Base-by-base conservation (phyloP, 2,113 vertebrate species). In the Aythya baeri region DNA sequence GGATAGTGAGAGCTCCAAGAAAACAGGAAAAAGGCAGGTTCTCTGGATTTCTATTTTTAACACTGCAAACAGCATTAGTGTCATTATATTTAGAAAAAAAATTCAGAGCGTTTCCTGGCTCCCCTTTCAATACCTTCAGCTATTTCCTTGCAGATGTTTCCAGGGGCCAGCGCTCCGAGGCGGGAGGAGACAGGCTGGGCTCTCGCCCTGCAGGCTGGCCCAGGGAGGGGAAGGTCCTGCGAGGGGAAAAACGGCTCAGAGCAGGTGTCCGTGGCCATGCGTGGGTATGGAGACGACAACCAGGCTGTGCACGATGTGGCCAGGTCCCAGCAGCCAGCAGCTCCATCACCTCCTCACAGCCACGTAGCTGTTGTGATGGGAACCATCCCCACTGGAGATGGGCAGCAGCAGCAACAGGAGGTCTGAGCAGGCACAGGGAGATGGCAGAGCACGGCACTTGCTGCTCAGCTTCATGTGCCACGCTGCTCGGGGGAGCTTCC, bases 11-110 rank as follows among this genome's bases (percentile, higher is more conserved):
- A 94, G 92, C 88, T 93, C 68, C 93, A 95, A 96, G 91, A 87
- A 97, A 97, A 96, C 95, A 97, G 96, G 95, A 97, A 96, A 94
- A 93, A 95, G 94, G 91, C 96, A 96, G 86, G 92, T 96, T 96
- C 83, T 34, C 68, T 95, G 38, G 6, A 18, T 55, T 88, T 77
- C 94, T 97, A 96, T 97, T 97, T 97, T 97, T 96, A 96, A 94
- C 76, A 58, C 74, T 91, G 44, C 77, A 91, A 97, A 89, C 82
- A 96, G 71, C 89, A 91, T 91, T 89, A 87, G 44, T 92, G 54
- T 83, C 89, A 90, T 88, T 82, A 95, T 94, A 96, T 96, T 96
- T 96, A 97, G 92, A 38, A 83, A 87, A 84, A 93, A 72, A 81
- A 90, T 66, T 72, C 31, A 1, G 26, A 97, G 34, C 1, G 3